Evolutionary conservation across 2,888 invertebrate species (phyloP), one percentile per base, ranked within the genome.

Genomic region (Nomada ruficornis): DNA sequence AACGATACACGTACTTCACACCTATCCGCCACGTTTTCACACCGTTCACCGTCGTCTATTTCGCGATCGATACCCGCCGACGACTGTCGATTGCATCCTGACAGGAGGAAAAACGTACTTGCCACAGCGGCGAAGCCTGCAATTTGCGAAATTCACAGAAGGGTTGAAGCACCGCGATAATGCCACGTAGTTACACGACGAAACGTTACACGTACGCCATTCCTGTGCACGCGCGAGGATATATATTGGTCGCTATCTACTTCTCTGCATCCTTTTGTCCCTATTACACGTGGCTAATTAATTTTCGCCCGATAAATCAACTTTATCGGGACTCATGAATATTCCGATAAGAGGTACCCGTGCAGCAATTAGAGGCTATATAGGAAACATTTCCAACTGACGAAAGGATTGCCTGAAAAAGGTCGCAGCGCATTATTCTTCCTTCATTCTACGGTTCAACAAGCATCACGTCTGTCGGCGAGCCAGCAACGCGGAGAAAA

Each of bases 71-170:
- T 42, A 59, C 65, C 55, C 42, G 11, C 18, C 11, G 29, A 36
- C 36, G 42, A 23, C 52, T 11, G 54, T 68, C 77, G 72, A 75
- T 84, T 70, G 75, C 63, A 63, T 60, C 63, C 64, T 54, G 73
- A 84, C 75, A 62, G 50, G 20, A 50, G 65, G 71, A 54, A 54
- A 75, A 76, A 65, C 73, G 55, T 59, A 69, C 55, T 70, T 65
- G 59, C 15, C 62, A 2, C 15, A 23, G 44, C 64, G 62, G 13
- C 50, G 63, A 29, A 52, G 50, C 55, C 69, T 36, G 52, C 68
- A 59, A 74, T 70, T 72, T 77, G 72, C 69, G 78, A 87, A 77
- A 71, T 82, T 74, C 68, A 60, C 82, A 60, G 72, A 79, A 36
- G 69, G 82, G 82, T 50, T 65, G 77, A 73, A 68, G 60, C 54